Evolutionary conservation across 1,140 invertebrate genomes (phyloP).

Genomic region (Heterodera carotae): DNA sequence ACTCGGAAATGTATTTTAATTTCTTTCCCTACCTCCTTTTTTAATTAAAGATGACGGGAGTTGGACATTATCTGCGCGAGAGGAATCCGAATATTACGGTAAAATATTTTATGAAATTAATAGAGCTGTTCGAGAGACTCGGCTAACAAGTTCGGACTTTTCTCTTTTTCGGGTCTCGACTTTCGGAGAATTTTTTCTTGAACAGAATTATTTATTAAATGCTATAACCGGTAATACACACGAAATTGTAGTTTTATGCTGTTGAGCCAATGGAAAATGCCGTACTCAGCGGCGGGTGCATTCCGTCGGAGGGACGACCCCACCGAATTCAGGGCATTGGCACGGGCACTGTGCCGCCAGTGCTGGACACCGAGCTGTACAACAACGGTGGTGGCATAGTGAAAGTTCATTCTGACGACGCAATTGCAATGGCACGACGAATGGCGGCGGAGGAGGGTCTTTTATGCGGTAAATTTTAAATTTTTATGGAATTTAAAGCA

Average conservation of each 20-base stretch:
- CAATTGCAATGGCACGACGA: conserved; percentile 62
- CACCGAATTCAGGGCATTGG: conserved; percentile 64
- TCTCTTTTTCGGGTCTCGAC: too few relatives aligned
- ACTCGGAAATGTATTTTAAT: neutral
- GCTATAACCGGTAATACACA: too few relatives aligned
- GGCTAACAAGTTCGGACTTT: too few relatives aligned
- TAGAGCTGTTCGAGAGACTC: too few relatives aligned
- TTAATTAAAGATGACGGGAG: conserved; percentile 56
- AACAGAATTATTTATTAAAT: conserved; percentile 27
- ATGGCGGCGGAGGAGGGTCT: conserved; percentile 63
- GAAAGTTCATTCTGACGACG: conserved; percentile 61
- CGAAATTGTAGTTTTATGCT: conserved; percentile 56
- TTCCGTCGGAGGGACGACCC: conserved; percentile 48
- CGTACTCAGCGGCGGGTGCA: conserved; percentile 51
- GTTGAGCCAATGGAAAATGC: conserved; percentile 59
- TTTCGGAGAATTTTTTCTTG: too few relatives aligned
- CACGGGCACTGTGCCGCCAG: conserved; percentile 55
- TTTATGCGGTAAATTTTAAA: conserved; percentile 52
- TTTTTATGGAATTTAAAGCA: conserved; percentile 15
- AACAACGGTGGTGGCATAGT: conserved; percentile 47
- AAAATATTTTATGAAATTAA: too few relatives aligned
- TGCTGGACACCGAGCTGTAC: conserved; percentile 55
- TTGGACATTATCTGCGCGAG: conserved; percentile 53
- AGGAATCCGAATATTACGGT: conserved; percentile 56
- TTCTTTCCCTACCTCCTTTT: neutral